Base-by-base conservation (phyloP, 2,113 vertebrate species). In the Azemiops feae region DNA sequence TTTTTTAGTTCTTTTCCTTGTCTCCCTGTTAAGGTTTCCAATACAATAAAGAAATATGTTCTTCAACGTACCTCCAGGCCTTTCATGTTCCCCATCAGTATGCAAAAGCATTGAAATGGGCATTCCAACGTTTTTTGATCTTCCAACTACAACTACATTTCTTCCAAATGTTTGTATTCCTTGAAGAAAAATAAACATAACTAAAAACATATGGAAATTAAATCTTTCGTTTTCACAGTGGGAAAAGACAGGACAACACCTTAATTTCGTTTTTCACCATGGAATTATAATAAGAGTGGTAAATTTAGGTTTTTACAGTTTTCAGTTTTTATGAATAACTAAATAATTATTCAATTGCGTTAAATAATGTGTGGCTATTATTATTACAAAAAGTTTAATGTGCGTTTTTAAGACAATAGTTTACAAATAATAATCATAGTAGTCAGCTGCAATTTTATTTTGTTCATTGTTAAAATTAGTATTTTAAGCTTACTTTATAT, bases 61-160 rank as follows among this genome's bases (percentile, higher is more conserved):
- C n/a, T 50, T 3, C n/a, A 69, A 92, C 43, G 92, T 97, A 99
- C 99, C 99, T 93, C 99, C 99, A 0, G 99, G 98, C 9, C 98
- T 98, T 93, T 99, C 98, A 0, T 99, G 98, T 30, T 96, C 97
- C 89, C 98, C 98, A 91, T 99, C 99, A 0, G 98, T 98, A 95
- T 99, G 98, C 81, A 99, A 95, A 93, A 99, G 97, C 98, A 99
- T 99, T 30, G 99, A 98, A 43, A 99, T 98, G 4, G 99, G 99
- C 98, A 99, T 98, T 91, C 99, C 99, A 58, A 99, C 98, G 55
- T 99, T 99, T 97, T 99, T 99, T 12, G 99, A 99, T 95, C 98
- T 98, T 93, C 99, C 99, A 22, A 97, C 98, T 7, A 99, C 98
- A 91, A 99, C 96, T 91, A 99, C 98, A 74, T 99, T 99, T 97